phyloP scores from a whole-genome alignment of 2,113 vertebrate genomes.

The Plecotus auritus region DNA sequence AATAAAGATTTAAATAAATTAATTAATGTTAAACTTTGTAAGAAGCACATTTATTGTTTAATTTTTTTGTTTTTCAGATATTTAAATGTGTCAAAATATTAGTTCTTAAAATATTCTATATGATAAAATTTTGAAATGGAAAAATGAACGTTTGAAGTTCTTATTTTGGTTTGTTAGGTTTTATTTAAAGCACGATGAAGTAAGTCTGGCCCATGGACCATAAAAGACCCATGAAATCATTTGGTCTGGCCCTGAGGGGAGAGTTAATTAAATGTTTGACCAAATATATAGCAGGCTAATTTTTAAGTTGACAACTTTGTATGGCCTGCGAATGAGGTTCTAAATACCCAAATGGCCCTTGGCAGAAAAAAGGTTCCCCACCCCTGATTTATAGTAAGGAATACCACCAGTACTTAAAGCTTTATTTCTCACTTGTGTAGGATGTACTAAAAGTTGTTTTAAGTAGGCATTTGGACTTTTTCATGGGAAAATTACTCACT shows the following conservation, averaged over 20 bases:
- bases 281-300: no score
- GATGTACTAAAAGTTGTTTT: slow-evolving; percentile 17
- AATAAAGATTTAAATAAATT: no score
- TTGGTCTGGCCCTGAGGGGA: no score
- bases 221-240: no score
- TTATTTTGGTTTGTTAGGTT: slow-evolving; percentile 21
- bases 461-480: neutral
- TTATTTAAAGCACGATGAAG: neutral
- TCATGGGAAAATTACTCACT: slow-evolving; percentile 1
- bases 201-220: no score
- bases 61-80: neutral
- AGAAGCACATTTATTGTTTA: slow-evolving; percentile 23
- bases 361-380: no score
- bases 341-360: no score
- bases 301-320: no score
- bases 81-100: neutral
- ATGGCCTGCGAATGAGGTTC: no score
- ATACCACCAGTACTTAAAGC: neutral
- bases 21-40: neutral
- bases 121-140: slow-evolving; percentile 12
- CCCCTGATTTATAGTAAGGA: neutral
- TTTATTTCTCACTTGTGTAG: neutral
- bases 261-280: no score
- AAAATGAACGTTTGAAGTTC: slow-evolving; percentile 25
- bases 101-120: neutral